Evolutionary conservation across 2,797 vertebrate species (phyloP).

Genomic region (Urophycis tenuis): DNA sequence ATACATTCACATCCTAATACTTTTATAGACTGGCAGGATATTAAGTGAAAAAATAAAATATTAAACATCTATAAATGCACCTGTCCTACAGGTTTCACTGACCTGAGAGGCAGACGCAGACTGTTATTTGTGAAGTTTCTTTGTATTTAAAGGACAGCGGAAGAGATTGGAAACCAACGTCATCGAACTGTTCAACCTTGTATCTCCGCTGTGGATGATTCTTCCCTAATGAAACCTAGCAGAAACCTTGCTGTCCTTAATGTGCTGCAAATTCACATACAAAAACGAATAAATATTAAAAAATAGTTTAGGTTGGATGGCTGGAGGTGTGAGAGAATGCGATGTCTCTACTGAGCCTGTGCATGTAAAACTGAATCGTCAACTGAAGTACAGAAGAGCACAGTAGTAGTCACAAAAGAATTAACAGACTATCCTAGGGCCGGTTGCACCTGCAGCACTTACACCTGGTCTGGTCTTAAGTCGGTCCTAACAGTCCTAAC

Average conservation of each 20-base stretch:
- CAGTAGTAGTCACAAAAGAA: not conserved
- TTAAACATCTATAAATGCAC: not conserved
- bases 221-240: not conserved
- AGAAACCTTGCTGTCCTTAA: not conserved
- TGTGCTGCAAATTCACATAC: not conserved
- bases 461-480: no score
- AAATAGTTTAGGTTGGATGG: not conserved
- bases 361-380: not conserved
- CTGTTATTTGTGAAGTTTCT: not conserved
- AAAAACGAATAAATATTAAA: not conserved
- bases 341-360: not conserved
- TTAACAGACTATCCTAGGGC: not conserved
- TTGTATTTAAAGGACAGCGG: not conserved
- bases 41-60: slow-evolving; percentile 34
- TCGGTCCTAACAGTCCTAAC: no score
- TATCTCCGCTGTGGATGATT: not conserved
- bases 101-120: not conserved
- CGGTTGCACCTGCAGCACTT: no score
- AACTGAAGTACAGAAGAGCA: no score
- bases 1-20: slow-evolving; percentile 39
- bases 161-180: not conserved
- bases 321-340: not conserved
- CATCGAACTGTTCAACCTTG: not conserved
- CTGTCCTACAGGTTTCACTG: not conserved
- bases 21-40: slow-evolving; percentile 29